Conservation (phyloP, 2,113 vertebrate genomes). For the Prinia subflava region DNA sequence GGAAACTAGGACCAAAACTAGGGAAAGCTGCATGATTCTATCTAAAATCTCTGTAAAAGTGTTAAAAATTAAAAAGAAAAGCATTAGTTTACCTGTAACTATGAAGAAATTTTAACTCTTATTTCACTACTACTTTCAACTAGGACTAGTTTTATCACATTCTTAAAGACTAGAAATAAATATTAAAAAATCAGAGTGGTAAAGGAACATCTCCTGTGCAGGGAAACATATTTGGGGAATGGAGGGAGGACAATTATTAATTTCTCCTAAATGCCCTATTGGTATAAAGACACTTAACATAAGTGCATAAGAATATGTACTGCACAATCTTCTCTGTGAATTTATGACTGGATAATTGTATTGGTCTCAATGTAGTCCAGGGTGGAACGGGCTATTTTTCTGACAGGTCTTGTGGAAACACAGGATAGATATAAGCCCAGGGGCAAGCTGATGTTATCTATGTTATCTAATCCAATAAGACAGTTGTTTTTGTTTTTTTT, state of each 20-base stretch:
- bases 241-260: not conserved
- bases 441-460: accelerated
- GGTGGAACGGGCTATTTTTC: not conserved
- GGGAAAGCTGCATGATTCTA: not conserved
- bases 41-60: not conserved
- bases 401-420: not conserved
- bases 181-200: not conserved
- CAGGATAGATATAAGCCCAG: not conserved
- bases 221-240: not conserved
- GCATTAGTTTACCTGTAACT: not conserved
- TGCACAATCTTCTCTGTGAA: not conserved
- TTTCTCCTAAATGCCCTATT: not conserved
- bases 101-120: not conserved
- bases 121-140: not conserved
- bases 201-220: not conserved
- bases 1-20: not conserved
- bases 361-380: accelerated
- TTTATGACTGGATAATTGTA: not conserved
- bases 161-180: not conserved
- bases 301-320: not conserved
- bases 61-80: not conserved
- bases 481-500: not conserved
- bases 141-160: not conserved
- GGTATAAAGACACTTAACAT: not conserved
- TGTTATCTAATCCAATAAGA: not conserved